Evolutionary conservation across 2,888 invertebrate species (phyloP), one percentile per base, ranked within the genome.

Genomic region (Limulus polyphemus): DNA sequence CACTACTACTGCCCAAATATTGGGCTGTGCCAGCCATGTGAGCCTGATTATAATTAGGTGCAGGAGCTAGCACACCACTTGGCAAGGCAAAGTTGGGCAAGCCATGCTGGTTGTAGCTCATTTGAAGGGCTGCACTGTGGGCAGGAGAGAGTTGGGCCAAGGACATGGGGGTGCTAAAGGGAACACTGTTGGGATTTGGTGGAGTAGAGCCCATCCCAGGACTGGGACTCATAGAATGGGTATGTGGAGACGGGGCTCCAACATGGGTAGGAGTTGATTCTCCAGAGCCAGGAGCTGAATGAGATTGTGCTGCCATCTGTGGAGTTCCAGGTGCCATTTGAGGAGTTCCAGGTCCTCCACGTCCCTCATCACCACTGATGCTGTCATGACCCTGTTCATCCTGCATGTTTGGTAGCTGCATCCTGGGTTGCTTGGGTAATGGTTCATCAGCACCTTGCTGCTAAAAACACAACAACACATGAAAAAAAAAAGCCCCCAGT

Each of bases 41-140:
- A 56, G 64, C 62, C 64, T 68, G 68, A 56, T 65, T 68, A 55
- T 67, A 68, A 58, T 64, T 67, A 13, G 51, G 51, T 17, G 50
- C 57, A n/a, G 61, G 60, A 57, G 64, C 60, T 49, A 65, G 50
- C 57, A 64, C 63, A 11, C 47, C 52, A 57, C 64, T 62, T 56
- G 66, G 61, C 62, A 65, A 67, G 47, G 63, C 67, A 63, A 68
- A 68, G 60, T 68, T 68, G 17, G 67, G 59, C 58, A 68, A 65
- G 49, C 67, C 64, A 59, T 68, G 68, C 64, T 68, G 68, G 55
- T 63, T 59, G 62, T 68, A 68, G 47, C 68, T 67, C 64, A 67
- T 65, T 47, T 62, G 62, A 61, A 64, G 61, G n/a, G 65, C 61
- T 16, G 65, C 62, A 47, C 61, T 62, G 52, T 68, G 68, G 56